phyloP scores from a whole-genome alignment of 2,113 vertebrate genomes.

The Aythya baeri region DNA sequence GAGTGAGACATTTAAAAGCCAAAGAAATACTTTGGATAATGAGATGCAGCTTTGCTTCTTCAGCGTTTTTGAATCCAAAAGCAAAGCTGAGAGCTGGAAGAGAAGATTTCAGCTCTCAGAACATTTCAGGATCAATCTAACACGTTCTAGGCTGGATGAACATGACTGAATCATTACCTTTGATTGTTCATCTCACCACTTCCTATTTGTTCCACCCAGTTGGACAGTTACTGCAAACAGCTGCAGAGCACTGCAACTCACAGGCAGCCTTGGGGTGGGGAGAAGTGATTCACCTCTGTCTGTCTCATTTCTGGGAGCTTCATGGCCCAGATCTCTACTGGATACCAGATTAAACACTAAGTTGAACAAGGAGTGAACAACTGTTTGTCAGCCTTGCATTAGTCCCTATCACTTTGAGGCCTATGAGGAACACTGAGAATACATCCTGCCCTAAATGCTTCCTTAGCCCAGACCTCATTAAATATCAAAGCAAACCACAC shows the following conservation, averaged over 20 bases:
- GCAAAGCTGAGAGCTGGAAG: slow-evolving; percentile 4
- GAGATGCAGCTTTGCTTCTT: slow-evolving; percentile 12
- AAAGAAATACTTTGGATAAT: not conserved
- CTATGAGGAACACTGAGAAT: not conserved
- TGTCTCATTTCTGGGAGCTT: not conserved
- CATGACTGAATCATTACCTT: not conserved
- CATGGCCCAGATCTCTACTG: not conserved
- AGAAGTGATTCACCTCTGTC: not conserved
- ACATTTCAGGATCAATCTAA: not conserved
- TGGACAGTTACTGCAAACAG: not conserved
- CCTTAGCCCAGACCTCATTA: not conserved
- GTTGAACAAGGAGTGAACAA: not conserved
- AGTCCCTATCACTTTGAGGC: not conserved
- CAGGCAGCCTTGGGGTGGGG: not conserved
- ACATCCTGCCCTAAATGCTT: not conserved
- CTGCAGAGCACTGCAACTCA: not conserved
- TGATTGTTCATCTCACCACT: not conserved
- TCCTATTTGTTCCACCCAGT: not conserved
- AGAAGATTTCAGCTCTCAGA: not conserved
- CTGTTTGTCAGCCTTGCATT: not conserved
- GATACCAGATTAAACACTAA: not conserved
- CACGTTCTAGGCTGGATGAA: not conserved
- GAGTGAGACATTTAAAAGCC: not conserved
- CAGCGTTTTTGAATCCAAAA: not conserved
- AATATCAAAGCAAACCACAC: not conserved